These are phyloP conservation scores for Cnemophilus loriae DNA, from an alignment of 2,113 vertebrate species.

Conservation along the genomic window DNA sequence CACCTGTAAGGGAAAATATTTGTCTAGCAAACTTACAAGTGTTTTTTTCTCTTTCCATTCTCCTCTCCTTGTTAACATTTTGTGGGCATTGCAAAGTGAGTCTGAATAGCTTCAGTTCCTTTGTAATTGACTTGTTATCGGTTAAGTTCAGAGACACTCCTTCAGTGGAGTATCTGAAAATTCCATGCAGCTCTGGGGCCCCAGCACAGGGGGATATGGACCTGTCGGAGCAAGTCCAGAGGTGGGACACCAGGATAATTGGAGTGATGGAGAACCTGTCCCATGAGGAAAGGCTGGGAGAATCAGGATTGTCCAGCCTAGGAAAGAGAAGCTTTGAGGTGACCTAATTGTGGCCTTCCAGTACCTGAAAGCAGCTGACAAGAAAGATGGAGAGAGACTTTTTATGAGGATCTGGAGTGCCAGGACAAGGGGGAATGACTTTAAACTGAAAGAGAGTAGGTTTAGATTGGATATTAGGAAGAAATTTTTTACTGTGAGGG, in stretches of 20 bases:
- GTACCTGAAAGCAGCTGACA: background rate
- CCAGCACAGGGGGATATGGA: no score
- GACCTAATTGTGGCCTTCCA: background rate
- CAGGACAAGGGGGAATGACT: background rate
- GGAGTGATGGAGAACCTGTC: background rate
- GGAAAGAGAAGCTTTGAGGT: background rate
- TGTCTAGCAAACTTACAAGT: background rate
- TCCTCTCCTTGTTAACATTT: background rate
- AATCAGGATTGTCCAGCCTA: background rate
- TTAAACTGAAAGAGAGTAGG: background rate
- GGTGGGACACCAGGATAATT: background rate
- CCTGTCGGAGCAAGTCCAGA: accelerated
- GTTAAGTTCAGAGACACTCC: background rate
- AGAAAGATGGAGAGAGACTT: background rate
- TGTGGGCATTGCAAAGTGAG: background rate
- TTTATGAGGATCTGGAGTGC: background rate
- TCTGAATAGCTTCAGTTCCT: background rate
- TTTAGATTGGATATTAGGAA: background rate
- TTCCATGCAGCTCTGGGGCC: accelerated
- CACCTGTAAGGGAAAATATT: background rate
- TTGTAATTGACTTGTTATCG: background rate
- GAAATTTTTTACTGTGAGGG: background rate
- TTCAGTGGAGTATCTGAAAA: background rate
- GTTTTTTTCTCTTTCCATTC: background rate
- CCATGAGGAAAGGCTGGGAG: background rate